Percentiles rank a stretch among this genome's conserved stretches.
phyloP scores from a whole-genome alignment of 2,888 invertebrate genomes.

The Harpagoxenus sublaevis region DNA sequence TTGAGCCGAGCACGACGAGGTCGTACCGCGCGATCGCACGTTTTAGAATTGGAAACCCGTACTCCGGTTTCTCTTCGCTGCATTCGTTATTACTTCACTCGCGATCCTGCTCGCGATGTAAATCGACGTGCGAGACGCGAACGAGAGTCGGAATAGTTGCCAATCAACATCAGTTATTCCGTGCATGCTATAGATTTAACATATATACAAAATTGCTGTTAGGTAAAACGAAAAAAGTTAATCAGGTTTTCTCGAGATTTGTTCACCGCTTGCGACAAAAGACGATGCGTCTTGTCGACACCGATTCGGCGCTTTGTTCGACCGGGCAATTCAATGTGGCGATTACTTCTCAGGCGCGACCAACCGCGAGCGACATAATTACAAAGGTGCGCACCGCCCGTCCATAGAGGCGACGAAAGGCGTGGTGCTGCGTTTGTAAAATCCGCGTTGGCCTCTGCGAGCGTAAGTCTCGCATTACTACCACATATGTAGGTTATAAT shows the following conservation, averaged over 20 bases:
- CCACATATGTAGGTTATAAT: constrained; percentile 82
- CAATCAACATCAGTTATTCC: background rate
- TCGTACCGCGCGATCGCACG: background rate
- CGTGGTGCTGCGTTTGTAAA: constrained; percentile 69
- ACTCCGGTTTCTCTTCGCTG: background rate
- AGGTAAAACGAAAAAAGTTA: background rate
- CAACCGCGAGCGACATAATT: constrained; percentile 70
- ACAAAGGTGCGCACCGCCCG: constrained; percentile 66
- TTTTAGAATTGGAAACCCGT: constrained; percentile 20
- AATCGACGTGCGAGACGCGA: background rate
- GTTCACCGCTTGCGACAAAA: background rate
- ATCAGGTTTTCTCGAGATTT: background rate
- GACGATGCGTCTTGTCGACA: constrained; percentile 34
- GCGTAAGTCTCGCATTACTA: constrained; percentile 67
- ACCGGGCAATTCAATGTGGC: constrained; percentile 42
- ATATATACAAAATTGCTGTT: background rate
- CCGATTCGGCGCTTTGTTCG: constrained; percentile 44
- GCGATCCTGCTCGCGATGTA: background rate
- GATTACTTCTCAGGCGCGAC: constrained; percentile 61
- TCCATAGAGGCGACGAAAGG: constrained; percentile 64
- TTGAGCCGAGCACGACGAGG: constrained; percentile 27
- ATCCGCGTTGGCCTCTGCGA: constrained; percentile 57
- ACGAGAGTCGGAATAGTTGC: background rate
- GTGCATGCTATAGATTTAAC: background rate
- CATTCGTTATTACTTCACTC: background rate